Evolutionary conservation across 2,113 vertebrate genomes (phyloP).

Genomic region (Poecilia latipinna): DNA sequence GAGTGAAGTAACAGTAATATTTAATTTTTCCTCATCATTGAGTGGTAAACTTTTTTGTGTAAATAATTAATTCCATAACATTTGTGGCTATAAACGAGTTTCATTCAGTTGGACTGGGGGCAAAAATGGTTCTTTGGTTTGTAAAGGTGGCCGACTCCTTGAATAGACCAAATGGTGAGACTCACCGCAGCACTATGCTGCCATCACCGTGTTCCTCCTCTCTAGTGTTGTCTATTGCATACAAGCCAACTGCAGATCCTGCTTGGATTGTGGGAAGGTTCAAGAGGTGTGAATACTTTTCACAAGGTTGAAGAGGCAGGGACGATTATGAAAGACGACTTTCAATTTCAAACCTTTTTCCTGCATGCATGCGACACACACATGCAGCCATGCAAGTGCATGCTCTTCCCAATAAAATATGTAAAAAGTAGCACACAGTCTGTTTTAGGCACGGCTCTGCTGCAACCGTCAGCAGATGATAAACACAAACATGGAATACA

Average conservation of each 20-base stretch:
- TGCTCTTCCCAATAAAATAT: constrained; percentile 7
- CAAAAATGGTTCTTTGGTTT: too few species aligned
- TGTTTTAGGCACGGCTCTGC: constrained; percentile 34
- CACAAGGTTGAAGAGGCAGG: neutral
- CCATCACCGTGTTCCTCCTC: neutral
- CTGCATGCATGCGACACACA: constrained; percentile 42
- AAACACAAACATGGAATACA: constrained; percentile 22
- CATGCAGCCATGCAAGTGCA: constrained; percentile 40
- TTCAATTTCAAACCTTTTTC: neutral
- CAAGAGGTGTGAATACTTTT: neutral
- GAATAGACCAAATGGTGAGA: neutral
- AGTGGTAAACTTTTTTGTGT: too few species aligned
- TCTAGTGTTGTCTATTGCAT: neutral
- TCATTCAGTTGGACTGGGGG: too few species aligned
- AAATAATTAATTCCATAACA: too few species aligned
- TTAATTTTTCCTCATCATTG: too few species aligned
- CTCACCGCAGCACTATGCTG: neutral
- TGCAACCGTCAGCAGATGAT: constrained; percentile 23
- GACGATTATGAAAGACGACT: neutral
- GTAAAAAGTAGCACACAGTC: constrained; percentile 1
- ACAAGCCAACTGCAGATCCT: neutral
- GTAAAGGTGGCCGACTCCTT: too few species aligned
- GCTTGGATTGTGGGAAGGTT: neutral
- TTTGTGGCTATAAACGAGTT: too few species aligned
- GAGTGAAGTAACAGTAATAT: too few species aligned